Base-by-base conservation (phyloP, 2,888 invertebrate species). In the Aphodius granarius region DNA sequence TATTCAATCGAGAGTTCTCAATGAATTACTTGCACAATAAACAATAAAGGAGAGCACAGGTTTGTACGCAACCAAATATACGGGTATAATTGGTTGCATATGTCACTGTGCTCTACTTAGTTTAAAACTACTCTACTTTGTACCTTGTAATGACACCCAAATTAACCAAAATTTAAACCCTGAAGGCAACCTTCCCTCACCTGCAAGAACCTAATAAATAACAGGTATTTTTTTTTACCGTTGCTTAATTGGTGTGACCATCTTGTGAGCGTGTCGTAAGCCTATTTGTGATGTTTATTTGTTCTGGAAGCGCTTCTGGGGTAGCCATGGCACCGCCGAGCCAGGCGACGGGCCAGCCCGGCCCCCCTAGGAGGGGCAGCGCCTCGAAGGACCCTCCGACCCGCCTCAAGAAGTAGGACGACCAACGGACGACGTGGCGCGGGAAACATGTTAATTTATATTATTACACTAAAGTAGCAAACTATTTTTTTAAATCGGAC, bases 331-430 rank as follows among this genome's bases (percentile, higher is more conserved):
- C 89, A 73, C 89, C 91, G 85, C 90, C 92, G 78, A 90, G 90
- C 84, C 90, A 91, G 83, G 88, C 89, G 81, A 89, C 88, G 87
- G 88, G 90, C 83, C 84, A 83, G 79, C 83, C 81, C 78, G 85
- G 83, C 81, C 86, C 91, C 87, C 90, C 91, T 89, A 91, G 91
- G 88, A 89, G 91, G 88, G 90, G 88, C 76, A 86, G 86, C 82
- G 86, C 87, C 81, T 86, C 85, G 81, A 87, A 87, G 79, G 87
- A 87, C 76, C 85, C 86, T 68, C 82, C 85, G 63, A 78, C 81
- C 64, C 81, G 86, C 77, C 81, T 87, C 80, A 87, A 87, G 82
- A 87, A 86, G 82, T 87, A 80, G 80, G 76, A 72, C 19, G 68
- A 20, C 68, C 68, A 13, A 19, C 65, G 65, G 65, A 65, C 6